Base-by-base conservation (phyloP, 2,797 vertebrate species). In the Sorex maritimensis region DNA sequence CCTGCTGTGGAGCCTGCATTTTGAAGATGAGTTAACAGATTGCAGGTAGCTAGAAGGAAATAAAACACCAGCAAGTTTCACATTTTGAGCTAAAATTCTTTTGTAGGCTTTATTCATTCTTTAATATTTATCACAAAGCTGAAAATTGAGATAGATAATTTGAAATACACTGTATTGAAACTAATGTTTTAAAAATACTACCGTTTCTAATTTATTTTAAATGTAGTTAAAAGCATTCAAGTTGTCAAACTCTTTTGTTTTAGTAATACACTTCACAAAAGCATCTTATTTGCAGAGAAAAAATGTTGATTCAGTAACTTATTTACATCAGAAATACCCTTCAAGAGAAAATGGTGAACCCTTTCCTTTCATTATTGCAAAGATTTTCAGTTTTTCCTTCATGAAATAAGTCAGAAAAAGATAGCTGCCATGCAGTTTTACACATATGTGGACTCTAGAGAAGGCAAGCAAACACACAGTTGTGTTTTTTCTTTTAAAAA, bases 21-120 rank as follows among this genome's bases (percentile, higher is more conserved):
- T 44, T 67, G 55, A 83, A 89, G 73, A 95, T 52, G 65, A 63
- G 24, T 68, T 80, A 92, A 81, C 74, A 89, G 58, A 63, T 83
- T 72, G 80, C 75, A 23, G 89, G 11, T 81, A 92, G 67, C 26
- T 41, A 74, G 55, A 71, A 79, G 46, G 52, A 94, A 90, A 78
- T 61, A 94, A 88, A 86, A 86, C 77, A 86, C 49, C 49, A 11
- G 52, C 30, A 68, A 15, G 23, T 79, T 91, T 89, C 28, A 86
- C 72, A 71, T 90, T 72, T 41, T 65, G 46, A 91, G 11, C 65
- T 15, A 58, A 93, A 94, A 81, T 95, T 87, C 26, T 89, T 19
- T 71, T 82, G 89, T 89, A 78, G n/a, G 10, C 34, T 91, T 79
- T 10, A 88, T 88, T 91, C 24, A 91, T 78, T 93, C 44, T n/a